Base-by-base conservation (phyloP, 37 sponge, comb jelly and placozoan genomes). In the Lycopodina hypogea region DNA sequence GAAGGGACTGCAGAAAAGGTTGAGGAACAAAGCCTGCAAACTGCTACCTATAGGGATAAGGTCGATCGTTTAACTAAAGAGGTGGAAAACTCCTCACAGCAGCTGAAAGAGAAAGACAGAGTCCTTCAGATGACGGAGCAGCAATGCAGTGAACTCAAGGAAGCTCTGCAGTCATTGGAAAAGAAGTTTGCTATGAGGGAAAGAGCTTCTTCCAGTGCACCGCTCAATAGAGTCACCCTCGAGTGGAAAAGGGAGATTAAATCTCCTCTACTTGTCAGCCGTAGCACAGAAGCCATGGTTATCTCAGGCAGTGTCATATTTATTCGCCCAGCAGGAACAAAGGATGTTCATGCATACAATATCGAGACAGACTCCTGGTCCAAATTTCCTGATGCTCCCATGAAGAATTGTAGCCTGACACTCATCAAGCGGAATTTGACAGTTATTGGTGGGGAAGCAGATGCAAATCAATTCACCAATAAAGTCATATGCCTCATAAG, bases 401-500 rank as follows among this genome's bases (percentile, higher is more conserved):
- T 39, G 0, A 22, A 24, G 2, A 38, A 50, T 9, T 79, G 53
- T 39, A 53, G 56, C 28, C 8, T 68, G 19, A 53, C 56, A 0
- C 18, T 68, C 40, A 38, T 79, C 39, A 68, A 68, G 1, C 7
- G 56, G 17, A 32, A 45, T 12, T 52, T 79, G 37, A 68, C 79
- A 26, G 22, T 24, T 18, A 79, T 79, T 68, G 79, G 79, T 33
- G 79, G 79, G 11, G 41, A 42, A 45, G 6, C 6, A 29, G 45
- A 14, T 17, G n/a, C 21, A n/a, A 41, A 35, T 23, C 35, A 76
- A 8, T n/a, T 21, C 67, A 55, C 79, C 68, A 68, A 79, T 23
- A 51, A 35, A 33, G 33, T 79, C 0, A 52, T 68, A 2, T 53
- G 68, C 39, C 79, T 79, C 11, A 30, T 56, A 26, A 55, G 48